Evolutionary conservation across 1,140 invertebrate genomes (phyloP), one percentile per base, ranked within the genome.

Genomic region (Drosophila sp.): DNA sequence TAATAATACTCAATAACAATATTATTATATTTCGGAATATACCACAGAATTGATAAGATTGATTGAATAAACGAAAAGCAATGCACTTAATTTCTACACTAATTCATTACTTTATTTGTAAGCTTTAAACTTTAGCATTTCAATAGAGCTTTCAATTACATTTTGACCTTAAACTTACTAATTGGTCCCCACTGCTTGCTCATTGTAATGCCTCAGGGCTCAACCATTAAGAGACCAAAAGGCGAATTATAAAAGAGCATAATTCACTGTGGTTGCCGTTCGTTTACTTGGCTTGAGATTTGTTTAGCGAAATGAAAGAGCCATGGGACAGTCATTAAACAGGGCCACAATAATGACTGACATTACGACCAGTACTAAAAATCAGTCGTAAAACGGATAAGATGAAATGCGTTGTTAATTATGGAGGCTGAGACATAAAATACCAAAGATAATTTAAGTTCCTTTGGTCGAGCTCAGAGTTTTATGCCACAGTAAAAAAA

Each of bases 341-440:
- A 53, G 43, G 54, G 62, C 70, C 81, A 72, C 58, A 64, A 69
- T 86, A 87, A 86, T 81, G 81, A 81, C 74, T 69, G 53, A 57
- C 81, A 78, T 84, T 78, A 84, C 76, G 50, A 46, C 27, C 57
- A 65, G 82, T 66, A 81, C 70, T 84, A 72, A 87, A 81, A 87
- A 67, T 75, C 36, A 81, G 78, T 78, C 81, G 75, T 86, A 72
- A 86, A 87, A 65, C 70, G 66, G 74, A 87, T 80, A 41, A 75
- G 71, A 78, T 78, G 64, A 46, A 69, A 66, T 59, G 56, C 65
- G 43, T 18, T 36, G 48, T 63, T 69, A 43, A 70, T 76, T 70
- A 54, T 67, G 48, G 64, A 62, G 64, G 48, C 58, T 38, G 13
- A 29, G 25, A 9, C 41, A 50, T 74, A 65, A 67, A 81, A 36